phyloP scores from a whole-genome alignment of 2,113 vertebrate species.

The Cromileptes altivelis region DNA sequence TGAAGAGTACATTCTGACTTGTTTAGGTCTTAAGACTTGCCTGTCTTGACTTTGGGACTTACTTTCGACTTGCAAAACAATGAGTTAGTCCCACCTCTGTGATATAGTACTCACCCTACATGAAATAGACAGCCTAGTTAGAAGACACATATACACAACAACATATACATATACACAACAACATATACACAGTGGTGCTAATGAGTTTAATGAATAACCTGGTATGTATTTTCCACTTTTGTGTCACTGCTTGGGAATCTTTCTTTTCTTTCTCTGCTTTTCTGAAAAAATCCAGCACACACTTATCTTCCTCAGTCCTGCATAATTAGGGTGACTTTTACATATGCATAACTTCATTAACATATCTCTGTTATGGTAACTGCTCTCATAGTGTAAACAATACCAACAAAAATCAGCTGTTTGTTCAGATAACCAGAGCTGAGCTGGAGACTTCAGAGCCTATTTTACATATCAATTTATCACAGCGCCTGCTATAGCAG shows the following conservation, averaged over 20 bases:
- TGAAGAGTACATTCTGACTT: no score
- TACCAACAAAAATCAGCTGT: not conserved
- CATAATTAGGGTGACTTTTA: not conserved
- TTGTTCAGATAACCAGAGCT: not conserved
- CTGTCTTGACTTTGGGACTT: no score
- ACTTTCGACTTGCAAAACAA: no score
- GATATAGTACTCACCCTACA: not conserved
- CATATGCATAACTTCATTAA: slow-evolving; percentile 32
- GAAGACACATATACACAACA: not conserved
- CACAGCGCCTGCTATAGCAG: slow-evolving; percentile 22
- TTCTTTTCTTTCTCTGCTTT: not conserved
- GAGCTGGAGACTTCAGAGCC: slow-evolving; percentile 4
- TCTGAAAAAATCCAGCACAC: not conserved
- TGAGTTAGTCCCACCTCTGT: no score
- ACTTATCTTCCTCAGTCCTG: not conserved
- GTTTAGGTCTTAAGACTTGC: no score
- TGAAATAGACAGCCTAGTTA: not conserved
- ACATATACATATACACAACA: not conserved
- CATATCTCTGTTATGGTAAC: slow-evolving; percentile 12
- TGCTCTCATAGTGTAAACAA: not conserved
- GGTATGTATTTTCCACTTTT: not conserved
- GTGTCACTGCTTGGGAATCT: not conserved
- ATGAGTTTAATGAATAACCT: slow-evolving; percentile 6
- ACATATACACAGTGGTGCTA: not conserved
- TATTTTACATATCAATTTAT: slow-evolving; percentile 38